These are phyloP conservation scores for Drosophila tani DNA, from an alignment of 1,140 invertebrate genomes.

Conservation along the genomic window DNA sequence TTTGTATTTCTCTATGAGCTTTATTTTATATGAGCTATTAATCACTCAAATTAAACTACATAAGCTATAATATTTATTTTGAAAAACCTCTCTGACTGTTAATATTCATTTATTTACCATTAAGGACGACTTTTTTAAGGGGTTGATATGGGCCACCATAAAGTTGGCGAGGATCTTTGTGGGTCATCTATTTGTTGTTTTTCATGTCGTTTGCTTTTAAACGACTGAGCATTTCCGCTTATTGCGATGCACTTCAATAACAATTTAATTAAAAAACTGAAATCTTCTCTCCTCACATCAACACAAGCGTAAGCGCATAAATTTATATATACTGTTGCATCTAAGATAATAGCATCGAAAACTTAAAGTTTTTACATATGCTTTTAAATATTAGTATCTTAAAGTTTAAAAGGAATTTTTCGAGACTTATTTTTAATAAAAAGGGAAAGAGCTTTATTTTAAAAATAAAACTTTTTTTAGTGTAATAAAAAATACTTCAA, in stretches of 20 bases:
- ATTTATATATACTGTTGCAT: not conserved
- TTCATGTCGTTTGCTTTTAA: constrained; percentile 9
- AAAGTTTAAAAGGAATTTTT: too few species aligned
- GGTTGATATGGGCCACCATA: not conserved
- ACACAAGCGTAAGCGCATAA: not conserved
- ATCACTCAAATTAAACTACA: not conserved
- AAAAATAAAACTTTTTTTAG: too few species aligned
- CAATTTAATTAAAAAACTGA: constrained; percentile 32
- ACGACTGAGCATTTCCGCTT: constrained; percentile 21
- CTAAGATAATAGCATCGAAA: not conserved
- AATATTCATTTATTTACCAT: not conserved
- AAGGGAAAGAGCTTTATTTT: too few species aligned
- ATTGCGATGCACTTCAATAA: constrained; percentile 21
- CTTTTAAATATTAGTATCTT: not conserved
- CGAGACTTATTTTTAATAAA: too few species aligned
- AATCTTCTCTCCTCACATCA: constrained; percentile 13
- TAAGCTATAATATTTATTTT: not conserved
- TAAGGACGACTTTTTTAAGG: not conserved
- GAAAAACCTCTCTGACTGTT: too few species aligned
- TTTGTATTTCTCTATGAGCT: too few species aligned
- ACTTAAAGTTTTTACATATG: not conserved
- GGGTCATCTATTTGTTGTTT: constrained; percentile 2
- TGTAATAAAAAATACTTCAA: too few species aligned
- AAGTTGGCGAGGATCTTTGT: not conserved
- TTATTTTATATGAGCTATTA: not conserved